Percentiles rank a stretch among this genome's conserved stretches.
These are phyloP conservation scores for Amaurobius ferox DNA, from an alignment of 2,888 invertebrate species.

Conservation along the genomic window DNA sequence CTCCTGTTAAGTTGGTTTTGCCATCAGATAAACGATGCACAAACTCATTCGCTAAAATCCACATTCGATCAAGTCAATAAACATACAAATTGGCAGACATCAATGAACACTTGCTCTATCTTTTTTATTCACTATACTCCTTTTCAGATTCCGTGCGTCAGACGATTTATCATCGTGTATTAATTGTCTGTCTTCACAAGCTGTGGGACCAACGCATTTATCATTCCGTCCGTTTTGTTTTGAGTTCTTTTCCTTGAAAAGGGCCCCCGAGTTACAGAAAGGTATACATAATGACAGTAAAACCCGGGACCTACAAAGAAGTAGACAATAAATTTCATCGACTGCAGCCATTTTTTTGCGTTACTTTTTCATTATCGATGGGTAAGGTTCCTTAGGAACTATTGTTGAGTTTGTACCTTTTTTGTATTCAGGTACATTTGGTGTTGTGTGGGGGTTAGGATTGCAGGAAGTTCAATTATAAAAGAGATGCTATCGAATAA, in stretches of 20 bases:
- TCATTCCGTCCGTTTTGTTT: constrained; percentile 17
- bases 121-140: neutral
- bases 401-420: neutral
- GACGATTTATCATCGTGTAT: constrained; percentile 55
- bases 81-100: neutral
- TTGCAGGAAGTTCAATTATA: constrained; percentile 12
- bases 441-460: neutral
- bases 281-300: constrained; percentile 8
- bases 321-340: constrained; percentile 5
- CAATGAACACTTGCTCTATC: neutral
- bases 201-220: constrained; percentile 42
- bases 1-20: too few species aligned
- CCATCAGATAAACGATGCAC: too few species aligned
- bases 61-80: too few species aligned
- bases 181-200: constrained; percentile 62
- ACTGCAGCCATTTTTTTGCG: neutral
- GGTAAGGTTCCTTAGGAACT: neutral
- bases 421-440: neutral
- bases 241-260: neutral
- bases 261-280: neutral
- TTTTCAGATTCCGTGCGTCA: constrained; percentile 29
- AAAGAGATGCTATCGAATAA: neutral
- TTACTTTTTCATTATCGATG: neutral
- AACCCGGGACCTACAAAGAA: neutral
- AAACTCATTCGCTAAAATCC: too few species aligned